Evolutionary conservation across 2,888 invertebrate genomes (phyloP), one percentile per base, ranked within the genome.

Genomic region (Pristionchus fissidentatus): DNA sequence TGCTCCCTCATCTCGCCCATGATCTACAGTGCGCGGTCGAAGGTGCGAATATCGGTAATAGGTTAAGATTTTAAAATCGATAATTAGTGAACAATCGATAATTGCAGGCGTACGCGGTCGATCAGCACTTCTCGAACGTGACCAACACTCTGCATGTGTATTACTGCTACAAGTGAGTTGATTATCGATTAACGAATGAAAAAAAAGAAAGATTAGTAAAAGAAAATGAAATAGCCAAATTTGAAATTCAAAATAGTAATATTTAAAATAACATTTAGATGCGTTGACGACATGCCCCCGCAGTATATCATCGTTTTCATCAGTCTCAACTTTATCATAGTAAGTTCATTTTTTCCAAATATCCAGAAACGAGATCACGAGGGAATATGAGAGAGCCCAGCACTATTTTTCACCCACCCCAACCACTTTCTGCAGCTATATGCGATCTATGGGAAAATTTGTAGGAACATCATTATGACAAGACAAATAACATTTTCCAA

Each of bases 241-340:
- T 70, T 70, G n/a, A 41, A n/a, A 19, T 41, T n/a, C n/a, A 22
- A 46, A 41, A 49, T 29, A 29, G 43, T 43, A 43, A 22, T 35
- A 22, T 19, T 10, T 35, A 29, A 26, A 43, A 75, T 43, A 19
- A 7, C 1, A 32, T 78, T 10, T n/a, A 81, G 80, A 82, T 89
- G 89, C 52, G 87, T 88, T 10, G 89, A 89, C 83, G 88, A 89
- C 83, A 84, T 89, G 46, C 88, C 87, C 4, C 85, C 85, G 70
- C 84, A 84, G 70, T 83, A 88, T 8, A 88, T 89, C 81, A 85
- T 88, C 32, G 66, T 86, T 13, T 89, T 89, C 85, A 87, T 88
- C 15, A 66, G 88, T 22, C 88, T 87, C 78, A 86, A 84, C 60
- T 89, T 89, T 83, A 77, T 88, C n/a, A 55, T 89, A 86, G 89